Base-by-base conservation (phyloP, 64 coral and sea anemone species). In the Platygyra sinensis region DNA sequence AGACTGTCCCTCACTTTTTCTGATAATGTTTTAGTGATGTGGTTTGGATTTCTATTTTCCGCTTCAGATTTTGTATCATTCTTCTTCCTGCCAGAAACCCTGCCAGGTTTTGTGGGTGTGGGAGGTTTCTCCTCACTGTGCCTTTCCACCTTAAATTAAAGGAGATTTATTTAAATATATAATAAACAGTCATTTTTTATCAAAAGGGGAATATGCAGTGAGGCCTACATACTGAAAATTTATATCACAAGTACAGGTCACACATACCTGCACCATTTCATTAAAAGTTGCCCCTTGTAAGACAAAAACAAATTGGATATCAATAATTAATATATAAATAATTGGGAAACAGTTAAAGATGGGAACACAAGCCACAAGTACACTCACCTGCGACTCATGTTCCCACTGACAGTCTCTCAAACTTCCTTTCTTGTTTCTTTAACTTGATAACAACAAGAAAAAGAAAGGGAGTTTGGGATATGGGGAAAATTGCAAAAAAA, bases 111-210 rank as follows among this genome's bases (percentile, higher is more conserved):
- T 76, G 22, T 28, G 54, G 60, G 10, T 52, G 71, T 78, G 38
- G 32, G n/a, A 22, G 84, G 52, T 33, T 93, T 89, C 28, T 89
- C 86, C 9, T 83, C 86, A 83, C 50, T 19, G 29, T 78, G 30
- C 20, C 14, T 42, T 67, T 28, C 75, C 25, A 80, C 52, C 28
- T 78, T 42, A 29, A 60, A 67, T 69, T 10, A 57, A 57, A 57
- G 54, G 11, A 13, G 54, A 13, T 57, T 13, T 57, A 57, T 57
- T 57, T 46, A 46, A 39, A 39, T 5, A 5, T 2, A 55, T 0
- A 2, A 55, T 4, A 55, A 57, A 57, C 33, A 36, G 33, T 36
- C 15, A 13, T 16, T 57, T 15, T 57, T 2, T 9, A 12, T 57
- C 10, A 57, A 12, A 57, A 14, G 2, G 15, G 54, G 13, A 55